phyloP scores from a whole-genome alignment of 2,797 vertebrate genomes.

The Heliangelus exortis region DNA sequence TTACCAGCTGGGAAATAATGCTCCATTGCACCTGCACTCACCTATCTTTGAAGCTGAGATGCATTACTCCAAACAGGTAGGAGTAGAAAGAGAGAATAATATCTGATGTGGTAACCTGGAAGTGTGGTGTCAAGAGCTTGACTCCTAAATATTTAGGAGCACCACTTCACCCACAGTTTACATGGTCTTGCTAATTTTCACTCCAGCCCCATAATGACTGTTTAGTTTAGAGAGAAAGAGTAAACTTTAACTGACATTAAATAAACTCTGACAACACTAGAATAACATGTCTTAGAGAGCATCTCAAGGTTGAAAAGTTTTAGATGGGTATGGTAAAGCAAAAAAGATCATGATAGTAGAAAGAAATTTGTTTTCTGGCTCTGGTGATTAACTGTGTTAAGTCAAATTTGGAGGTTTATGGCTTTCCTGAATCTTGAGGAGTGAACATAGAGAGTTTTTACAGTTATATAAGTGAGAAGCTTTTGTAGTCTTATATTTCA shows the following conservation, averaged over 20 bases:
- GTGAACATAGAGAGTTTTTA: neutral
- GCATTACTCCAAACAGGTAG: neutral
- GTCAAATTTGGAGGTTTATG: neutral
- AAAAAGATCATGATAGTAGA: neutral
- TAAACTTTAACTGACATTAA: neutral
- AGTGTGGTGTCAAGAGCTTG: neutral
- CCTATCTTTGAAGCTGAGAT: neutral
- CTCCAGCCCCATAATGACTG: neutral
- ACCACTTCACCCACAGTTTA: neutral
- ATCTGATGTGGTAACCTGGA: slow-evolving; percentile 25
- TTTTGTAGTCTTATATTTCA: neutral
- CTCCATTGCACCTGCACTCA: neutral
- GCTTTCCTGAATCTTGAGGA: neutral
- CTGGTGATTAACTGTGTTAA: neutral
- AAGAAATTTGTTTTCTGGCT: neutral
- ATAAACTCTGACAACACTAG: neutral
- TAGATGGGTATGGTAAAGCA: neutral
- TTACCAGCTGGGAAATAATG: neutral
- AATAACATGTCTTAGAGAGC: neutral
- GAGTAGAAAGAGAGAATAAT: neutral
- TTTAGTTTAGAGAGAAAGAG: neutral
- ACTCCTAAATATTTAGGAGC: neutral
- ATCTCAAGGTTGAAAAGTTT: neutral
- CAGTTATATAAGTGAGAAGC: neutral
- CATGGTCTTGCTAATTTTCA: neutral